These are phyloP conservation scores for Hippocampus abdominalis DNA, from an alignment of 2,113 vertebrate genomes.

Conservation along the genomic window DNA sequence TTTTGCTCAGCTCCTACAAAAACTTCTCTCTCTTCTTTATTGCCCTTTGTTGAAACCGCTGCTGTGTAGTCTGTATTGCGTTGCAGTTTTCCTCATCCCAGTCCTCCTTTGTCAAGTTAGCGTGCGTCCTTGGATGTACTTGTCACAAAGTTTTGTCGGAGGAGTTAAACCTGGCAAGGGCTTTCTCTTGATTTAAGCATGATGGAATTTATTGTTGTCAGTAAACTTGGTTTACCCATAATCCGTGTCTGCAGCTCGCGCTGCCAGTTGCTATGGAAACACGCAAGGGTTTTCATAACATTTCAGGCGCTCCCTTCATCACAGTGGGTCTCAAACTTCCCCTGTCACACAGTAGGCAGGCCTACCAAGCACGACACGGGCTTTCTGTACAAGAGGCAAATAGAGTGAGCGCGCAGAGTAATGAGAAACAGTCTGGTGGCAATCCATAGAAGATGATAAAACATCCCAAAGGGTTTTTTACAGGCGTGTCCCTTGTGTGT, in stretches of 20 bases:
- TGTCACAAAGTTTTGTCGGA: conserved; percentile 22
- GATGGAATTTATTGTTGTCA: conserved; percentile 70
- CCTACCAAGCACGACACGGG: conserved; percentile 11
- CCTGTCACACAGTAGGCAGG: conserved; percentile 16
- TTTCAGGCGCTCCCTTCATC: conserved; percentile 31
- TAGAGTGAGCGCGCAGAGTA: conserved; percentile 38
- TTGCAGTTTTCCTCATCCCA: neutral
- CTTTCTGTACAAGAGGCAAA: conserved; percentile 41
- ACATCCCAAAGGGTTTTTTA: conserved; percentile 59
- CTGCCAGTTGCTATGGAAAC: conserved; percentile 58
- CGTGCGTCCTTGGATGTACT: conserved; percentile 22
- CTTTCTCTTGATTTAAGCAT: conserved; percentile 53
- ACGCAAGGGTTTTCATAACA: conserved; percentile 55
- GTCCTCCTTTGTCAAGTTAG: conserved; percentile 39
- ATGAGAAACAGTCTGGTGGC: conserved; percentile 54
- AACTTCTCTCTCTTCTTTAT: conserved; percentile 42
- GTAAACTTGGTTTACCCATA: conserved; percentile 61
- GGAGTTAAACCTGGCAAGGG: conserved; percentile 17
- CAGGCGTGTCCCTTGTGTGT: conserved; percentile 45
- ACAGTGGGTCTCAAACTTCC: conserved; percentile 28
- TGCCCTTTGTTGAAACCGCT: conserved; percentile 28
- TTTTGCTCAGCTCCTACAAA: conserved; percentile 31
- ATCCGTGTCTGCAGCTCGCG: conserved; percentile 43
- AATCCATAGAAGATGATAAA: conserved; percentile 55
- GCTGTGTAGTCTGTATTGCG: conserved; percentile 33